Conservation (phyloP, 2,888 invertebrate species). For the Anorthoa munda region DNA sequence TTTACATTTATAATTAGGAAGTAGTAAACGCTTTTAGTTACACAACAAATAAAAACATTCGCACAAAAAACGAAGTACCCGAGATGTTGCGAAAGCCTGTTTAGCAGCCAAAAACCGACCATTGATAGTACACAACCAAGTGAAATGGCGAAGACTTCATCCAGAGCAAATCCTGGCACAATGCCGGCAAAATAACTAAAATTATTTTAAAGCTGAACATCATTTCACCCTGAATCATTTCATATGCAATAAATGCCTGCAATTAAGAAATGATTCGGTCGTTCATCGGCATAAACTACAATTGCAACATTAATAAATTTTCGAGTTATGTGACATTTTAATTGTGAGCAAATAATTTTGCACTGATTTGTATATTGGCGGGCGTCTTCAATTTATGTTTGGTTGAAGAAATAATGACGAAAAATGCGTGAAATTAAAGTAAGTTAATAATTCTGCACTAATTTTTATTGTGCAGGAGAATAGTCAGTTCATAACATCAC, state of each 20-base stretch:
- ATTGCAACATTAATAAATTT: constrained; percentile 38
- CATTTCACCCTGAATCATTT: constrained; percentile 29
- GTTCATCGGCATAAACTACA: constrained; percentile 14
- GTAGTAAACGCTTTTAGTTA: too few species aligned
- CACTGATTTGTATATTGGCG: constrained; percentile 41
- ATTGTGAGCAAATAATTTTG: constrained; percentile 24
- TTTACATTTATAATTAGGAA: too few species aligned
- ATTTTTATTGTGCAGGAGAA: background rate
- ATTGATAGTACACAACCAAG: constrained; percentile 23
- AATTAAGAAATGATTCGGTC: constrained; percentile 28
- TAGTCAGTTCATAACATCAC: too few species aligned
- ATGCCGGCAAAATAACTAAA: constrained; percentile 32
- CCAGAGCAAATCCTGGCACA: constrained; percentile 35
- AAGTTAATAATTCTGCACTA: constrained; percentile 7
- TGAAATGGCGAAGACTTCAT: constrained; percentile 25
- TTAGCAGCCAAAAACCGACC: constrained; percentile 30
- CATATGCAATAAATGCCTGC: constrained; percentile 39
- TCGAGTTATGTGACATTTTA: constrained; percentile 27
- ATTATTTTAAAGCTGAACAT: constrained; percentile 24
- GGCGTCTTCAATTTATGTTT: constrained; percentile 15
- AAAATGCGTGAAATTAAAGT: background rate
- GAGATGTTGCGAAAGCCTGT: constrained; percentile 8
- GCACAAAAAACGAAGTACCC: background rate
- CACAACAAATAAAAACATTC: background rate
- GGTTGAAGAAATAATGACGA: background rate